phyloP scores from a whole-genome alignment of 1,140 invertebrate genomes.

The Aphelenchoides avenae region DNA sequence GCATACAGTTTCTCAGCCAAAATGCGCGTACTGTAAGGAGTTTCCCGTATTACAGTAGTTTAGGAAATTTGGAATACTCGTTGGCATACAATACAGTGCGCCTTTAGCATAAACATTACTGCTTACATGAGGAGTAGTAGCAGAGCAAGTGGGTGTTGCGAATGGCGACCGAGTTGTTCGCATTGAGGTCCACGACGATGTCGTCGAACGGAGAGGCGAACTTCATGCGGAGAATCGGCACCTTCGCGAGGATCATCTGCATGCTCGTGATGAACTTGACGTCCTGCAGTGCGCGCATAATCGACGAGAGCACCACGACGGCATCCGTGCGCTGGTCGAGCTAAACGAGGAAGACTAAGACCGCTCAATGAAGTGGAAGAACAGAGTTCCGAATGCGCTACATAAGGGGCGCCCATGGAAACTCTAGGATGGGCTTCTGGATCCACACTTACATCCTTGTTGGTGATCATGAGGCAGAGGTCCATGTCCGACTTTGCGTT shows the following conservation, averaged over 20 bases:
- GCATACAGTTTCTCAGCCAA: too few relatives aligned
- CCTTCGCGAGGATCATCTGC: conserved; percentile 83
- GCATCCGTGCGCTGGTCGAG: conserved; percentile 72
- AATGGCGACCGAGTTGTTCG: conserved; percentile 90
- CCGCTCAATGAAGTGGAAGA: conserved; percentile 1
- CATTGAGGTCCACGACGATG: conserved; percentile 90
- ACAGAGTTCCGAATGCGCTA: conserved; percentile 3
- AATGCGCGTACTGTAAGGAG: too few relatives aligned
- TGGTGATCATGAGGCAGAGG: conserved; percentile 81
- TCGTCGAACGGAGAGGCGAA: conserved; percentile 52
- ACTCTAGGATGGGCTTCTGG: too few relatives aligned
- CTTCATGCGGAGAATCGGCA: conserved; percentile 62
- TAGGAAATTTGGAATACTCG: too few relatives aligned
- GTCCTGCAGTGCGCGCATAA: conserved; percentile 61
- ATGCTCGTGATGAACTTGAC: conserved; percentile 66
- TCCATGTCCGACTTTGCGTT: conserved; percentile 85
- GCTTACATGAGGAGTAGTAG: conserved; percentile 77
- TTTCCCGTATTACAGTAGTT: too few relatives aligned
- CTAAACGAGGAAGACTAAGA: conserved; percentile 60
- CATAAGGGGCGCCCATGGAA: too few relatives aligned
- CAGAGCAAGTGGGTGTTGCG: conserved; percentile 87
- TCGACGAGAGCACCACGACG: conserved; percentile 66
- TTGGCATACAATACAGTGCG: too few relatives aligned
- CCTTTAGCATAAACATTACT: not conserved
- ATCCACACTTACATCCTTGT: conserved; percentile 63